Percentiles rank a stretch among this genome's conserved stretches.
phyloP scores from a whole-genome alignment of 1,140 invertebrate species.

The Euglossa dilemma region DNA sequence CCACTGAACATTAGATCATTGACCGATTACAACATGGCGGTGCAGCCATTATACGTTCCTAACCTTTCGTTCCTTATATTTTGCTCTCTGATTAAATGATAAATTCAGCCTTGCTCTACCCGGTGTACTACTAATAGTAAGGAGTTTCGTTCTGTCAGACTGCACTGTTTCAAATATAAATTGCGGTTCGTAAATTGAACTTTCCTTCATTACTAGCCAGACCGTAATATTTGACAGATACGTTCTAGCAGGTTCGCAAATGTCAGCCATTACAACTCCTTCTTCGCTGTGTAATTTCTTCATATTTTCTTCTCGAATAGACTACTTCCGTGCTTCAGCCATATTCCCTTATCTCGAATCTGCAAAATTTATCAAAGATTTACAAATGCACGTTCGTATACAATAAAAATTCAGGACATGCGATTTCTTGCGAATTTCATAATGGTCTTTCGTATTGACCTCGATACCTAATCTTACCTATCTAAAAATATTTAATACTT shows the following conservation, averaged over 20 bases:
- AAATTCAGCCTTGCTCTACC: background rate
- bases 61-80: background rate
- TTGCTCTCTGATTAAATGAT: background rate
- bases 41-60: background rate
- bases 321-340: background rate
- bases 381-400: background rate
- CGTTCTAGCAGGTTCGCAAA: background rate
- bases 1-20: background rate
- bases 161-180: background rate
- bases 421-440: background rate
- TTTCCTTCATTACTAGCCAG: background rate
- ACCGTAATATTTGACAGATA: background rate
- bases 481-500: too few relatives aligned
- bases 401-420: background rate
- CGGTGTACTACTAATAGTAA: background rate
- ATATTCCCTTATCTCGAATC: background rate
- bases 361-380: conserved; percentile 4
- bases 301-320: background rate
- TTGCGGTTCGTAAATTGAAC: background rate
- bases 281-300: background rate
- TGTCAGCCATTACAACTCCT: background rate
- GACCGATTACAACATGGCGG: background rate
- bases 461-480: too few relatives aligned
- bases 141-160: background rate
- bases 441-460: background rate